Evolutionary conservation across 2,888 invertebrate genomes (phyloP), one percentile per base, ranked within the genome.

Genomic region (Pecten maximus): DNA sequence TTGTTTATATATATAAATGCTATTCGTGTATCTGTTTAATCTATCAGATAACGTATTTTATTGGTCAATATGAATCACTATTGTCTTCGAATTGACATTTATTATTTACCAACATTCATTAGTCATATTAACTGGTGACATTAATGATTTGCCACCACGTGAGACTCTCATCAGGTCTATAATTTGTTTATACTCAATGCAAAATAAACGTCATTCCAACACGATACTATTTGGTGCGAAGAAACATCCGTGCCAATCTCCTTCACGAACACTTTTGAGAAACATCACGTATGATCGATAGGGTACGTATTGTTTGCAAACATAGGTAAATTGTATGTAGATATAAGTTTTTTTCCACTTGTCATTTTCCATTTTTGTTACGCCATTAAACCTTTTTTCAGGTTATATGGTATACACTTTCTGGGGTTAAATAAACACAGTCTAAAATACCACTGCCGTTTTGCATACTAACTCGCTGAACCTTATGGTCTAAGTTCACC

Each of bases 81-180:
- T 60, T 60, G 28, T 60, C 0, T 60, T 28, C 8, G 28, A n/a
- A 2, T 60, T 28, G 60, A 44, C 44, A 44, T 60, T n/a, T 60
- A 60, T 60, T 28, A 60, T n/a, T 60, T 28, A 60, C n/a, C 60
- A 60, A n/a, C 60, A 60, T 60, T 60, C 15, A 60, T 60, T 60
- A 60, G 6, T 60, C 28, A 60, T 60, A 3, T 60, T 60, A 28
- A n/a, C n/a, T 60, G 4, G 6, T 60, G n/a, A 6, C 28, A 10
- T 60, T 60, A 60, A 28, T 16, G 60, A 28, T 60, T 60, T 10
- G 60, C n/a, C 60, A 28, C 28, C 60, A 60, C 60, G 60, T 28
- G 6, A 60, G n/a, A 28, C 4, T 60, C 60, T 28, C 60, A 28
- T 60, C 60, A 2, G 16, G 15, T 28, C n/a, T n/a, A 60, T n/a